Evolutionary conservation across 2,888 invertebrate genomes (phyloP).

Genomic region (Anagyrus pseudococci): DNA sequence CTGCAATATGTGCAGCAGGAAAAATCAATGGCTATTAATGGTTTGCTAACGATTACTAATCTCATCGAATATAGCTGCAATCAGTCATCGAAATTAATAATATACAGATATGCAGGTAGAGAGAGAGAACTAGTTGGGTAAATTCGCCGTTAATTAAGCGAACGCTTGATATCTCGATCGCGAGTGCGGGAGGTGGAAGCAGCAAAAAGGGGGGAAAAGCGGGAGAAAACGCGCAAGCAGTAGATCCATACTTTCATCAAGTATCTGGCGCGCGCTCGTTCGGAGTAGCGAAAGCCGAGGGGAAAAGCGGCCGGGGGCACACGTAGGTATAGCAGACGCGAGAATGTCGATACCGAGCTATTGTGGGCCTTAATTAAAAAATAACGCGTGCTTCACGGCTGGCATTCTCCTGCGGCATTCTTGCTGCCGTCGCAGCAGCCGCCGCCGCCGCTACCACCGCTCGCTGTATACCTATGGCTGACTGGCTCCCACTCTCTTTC

Average conservation of each 20-base stretch:
- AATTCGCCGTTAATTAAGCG: background rate
- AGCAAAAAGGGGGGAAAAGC: no score
- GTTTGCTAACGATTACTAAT: no score
- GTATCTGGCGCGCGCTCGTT: background rate
- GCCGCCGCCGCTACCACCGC: background rate
- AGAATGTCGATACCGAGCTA: conserved; percentile 4
- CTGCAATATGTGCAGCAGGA: no score
- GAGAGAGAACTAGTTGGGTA: no score
- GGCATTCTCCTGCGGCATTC: background rate
- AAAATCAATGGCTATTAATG: no score
- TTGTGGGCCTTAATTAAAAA: conserved; percentile 24
- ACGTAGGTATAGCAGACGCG: background rate
- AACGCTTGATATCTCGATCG: no score
- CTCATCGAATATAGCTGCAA: no score
- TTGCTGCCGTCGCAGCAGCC: background rate
- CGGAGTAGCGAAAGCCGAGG: background rate
- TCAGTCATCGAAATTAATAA: no score
- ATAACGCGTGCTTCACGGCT: conserved; percentile 8
- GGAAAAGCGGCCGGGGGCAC: background rate
- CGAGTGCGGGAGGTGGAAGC: no score
- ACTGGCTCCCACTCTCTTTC: conserved; percentile 7
- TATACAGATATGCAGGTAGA: no score
- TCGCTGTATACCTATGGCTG: background rate
- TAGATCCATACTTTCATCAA: background rate
- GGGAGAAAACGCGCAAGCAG: no score